Evolutionary conservation across 2,888 invertebrate genomes (phyloP).

Genomic region (Apamea anceps): DNA sequence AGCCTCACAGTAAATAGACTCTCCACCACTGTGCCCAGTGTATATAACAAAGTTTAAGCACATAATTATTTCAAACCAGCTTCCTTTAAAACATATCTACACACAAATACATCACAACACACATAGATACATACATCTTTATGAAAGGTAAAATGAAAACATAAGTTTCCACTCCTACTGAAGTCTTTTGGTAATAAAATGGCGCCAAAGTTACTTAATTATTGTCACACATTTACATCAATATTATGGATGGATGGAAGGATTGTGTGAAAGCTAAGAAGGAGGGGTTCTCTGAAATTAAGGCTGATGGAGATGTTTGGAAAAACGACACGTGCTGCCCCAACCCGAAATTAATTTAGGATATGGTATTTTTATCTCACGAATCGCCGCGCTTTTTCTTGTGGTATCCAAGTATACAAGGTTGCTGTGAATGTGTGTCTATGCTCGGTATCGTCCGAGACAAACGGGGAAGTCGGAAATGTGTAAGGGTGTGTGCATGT

Average conservation of each 20-base stretch:
- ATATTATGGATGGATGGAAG: not conserved
- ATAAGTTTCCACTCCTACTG: conserved; percentile 54
- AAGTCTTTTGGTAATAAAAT: conserved; percentile 24
- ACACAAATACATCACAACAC: too few relatives aligned
- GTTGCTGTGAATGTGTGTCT: too few relatives aligned
- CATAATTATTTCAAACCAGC: not conserved
- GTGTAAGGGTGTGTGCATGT: too few relatives aligned
- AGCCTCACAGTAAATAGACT: not conserved
- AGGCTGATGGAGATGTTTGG: not conserved
- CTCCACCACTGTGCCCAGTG: too few relatives aligned
- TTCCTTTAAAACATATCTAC: conserved; percentile 7
- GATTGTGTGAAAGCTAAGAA: not conserved
- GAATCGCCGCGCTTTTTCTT: too few relatives aligned
- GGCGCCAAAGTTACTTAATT: conserved; percentile 20
- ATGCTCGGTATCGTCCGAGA: too few relatives aligned
- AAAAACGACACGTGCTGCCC: not conserved
- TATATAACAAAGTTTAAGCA: conserved; percentile 12
- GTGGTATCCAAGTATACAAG: too few relatives aligned
- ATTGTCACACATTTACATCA: conserved; percentile 16
- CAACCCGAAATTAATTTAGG: not conserved
- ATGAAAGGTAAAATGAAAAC: conserved; percentile 52
- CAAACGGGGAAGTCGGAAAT: too few relatives aligned
- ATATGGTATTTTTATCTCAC: too few relatives aligned
- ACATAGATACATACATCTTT: conserved; percentile 12
- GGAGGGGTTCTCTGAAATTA: too few relatives aligned